Conservation (phyloP, 2,113 vertebrate genomes). For the Notarius lentiginosus region DNA sequence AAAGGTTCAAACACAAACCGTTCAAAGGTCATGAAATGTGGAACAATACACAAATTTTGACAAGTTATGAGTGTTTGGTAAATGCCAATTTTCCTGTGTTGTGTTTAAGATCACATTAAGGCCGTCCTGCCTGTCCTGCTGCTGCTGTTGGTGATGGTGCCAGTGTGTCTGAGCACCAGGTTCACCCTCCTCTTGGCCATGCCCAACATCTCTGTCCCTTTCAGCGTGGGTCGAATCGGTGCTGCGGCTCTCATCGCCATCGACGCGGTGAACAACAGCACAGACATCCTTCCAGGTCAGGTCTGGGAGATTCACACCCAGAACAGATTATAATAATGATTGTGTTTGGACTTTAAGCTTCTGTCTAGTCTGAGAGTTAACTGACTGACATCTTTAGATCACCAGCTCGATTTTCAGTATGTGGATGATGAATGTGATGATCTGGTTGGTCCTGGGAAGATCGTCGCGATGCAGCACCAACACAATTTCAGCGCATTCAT, state of each 20-base stretch:
- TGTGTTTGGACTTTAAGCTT: neutral
- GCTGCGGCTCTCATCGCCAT: constrained; percentile 55
- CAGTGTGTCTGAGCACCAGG: neutral
- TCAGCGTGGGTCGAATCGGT: constrained; percentile 52
- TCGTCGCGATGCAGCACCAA: constrained; percentile 37
- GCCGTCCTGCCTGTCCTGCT: neutral
- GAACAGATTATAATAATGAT: neutral
- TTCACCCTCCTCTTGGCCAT: constrained; percentile 58
- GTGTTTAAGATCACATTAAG: neutral
- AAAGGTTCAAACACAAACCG: no score
- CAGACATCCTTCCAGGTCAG: constrained; percentile 53
- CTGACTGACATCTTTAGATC: constrained; percentile 43
- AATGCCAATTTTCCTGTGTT: neutral
- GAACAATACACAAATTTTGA: neutral
- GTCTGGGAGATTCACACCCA: neutral
- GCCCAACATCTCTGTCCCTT: constrained; percentile 52
- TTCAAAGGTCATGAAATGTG: neutral
- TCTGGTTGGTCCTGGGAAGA: constrained; percentile 53
- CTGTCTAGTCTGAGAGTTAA: neutral
- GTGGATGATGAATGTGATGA: constrained; percentile 55
- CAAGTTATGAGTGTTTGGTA: neutral
- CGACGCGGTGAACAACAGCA: constrained; percentile 45
- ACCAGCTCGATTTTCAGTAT: constrained; percentile 52
- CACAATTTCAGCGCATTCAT: constrained; percentile 57
- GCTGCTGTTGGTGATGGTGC: constrained; percentile 3